Conservation (phyloP, 2,113 vertebrate species). For the Callospermophilus lateralis region DNA sequence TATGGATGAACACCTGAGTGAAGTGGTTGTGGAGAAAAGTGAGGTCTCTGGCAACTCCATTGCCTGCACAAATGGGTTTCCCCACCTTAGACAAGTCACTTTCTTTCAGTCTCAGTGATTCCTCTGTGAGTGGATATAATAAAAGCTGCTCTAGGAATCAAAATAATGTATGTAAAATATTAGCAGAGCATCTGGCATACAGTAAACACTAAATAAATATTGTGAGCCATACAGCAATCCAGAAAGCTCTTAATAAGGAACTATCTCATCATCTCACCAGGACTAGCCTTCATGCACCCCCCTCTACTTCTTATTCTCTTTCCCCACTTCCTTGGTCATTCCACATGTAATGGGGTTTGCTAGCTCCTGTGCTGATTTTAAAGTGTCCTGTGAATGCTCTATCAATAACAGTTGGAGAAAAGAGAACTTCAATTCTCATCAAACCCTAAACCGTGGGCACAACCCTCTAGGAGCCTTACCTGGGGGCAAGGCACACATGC, state of each 20-base stretch:
- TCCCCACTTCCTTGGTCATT: background rate
- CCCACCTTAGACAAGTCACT: background rate
- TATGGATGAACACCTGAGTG: background rate
- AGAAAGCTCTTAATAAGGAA: background rate
- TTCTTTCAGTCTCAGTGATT: background rate
- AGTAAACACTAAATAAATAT: background rate
- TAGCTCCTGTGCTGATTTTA: background rate
- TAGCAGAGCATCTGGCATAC: background rate
- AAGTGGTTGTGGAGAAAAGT: background rate
- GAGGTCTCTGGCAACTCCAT: rapidly evolving
- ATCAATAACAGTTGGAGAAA: background rate
- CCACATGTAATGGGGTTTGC: rapidly evolving
- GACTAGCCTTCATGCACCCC: background rate
- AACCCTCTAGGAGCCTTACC: background rate
- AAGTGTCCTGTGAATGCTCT: background rate
- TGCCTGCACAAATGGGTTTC: background rate
- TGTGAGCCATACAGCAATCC: background rate
- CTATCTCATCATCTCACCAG: background rate
- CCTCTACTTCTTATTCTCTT: background rate
- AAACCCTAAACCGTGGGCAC: background rate
- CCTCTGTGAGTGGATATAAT: background rate
- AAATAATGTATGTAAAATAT: background rate
- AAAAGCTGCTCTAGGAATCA: background rate
- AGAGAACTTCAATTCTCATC: background rate
- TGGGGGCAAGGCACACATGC: too few species aligned